A percentile compares a stretch with the other conserved stretches of the same genome.
Conservation (phyloP, 1,140 invertebrate genomes). For the Littorina saxatilis region DNA sequence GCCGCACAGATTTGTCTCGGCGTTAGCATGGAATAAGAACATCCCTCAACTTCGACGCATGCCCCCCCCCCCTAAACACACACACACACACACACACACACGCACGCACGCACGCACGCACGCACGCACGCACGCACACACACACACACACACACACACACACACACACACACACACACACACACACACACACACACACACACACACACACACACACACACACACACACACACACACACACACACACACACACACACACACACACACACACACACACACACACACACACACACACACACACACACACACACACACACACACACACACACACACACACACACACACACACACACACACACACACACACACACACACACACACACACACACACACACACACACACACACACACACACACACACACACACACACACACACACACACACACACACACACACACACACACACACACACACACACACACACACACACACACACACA, state of each 20-base stretch:
- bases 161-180: background rate
- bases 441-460: background rate
- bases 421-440: constrained; percentile 12
- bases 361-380: constrained; percentile 21
- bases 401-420: constrained; percentile 25
- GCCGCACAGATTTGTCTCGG: no score
- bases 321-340: background rate
- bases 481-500: no score
- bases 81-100: background rate
- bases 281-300: background rate
- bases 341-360: background rate
- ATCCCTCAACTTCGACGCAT: no score
- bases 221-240: background rate
- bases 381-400: constrained; percentile 22
- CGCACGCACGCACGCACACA: constrained; percentile 26
- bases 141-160: background rate
- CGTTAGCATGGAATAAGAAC: no score
- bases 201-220: background rate
- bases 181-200: background rate
- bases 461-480: no score
- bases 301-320: background rate
- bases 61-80: no score
- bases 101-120: constrained; percentile 19
- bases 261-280: background rate
- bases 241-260: background rate